phyloP scores from a whole-genome alignment of 2,797 vertebrate genomes.

The Staurois parvus region DNA sequence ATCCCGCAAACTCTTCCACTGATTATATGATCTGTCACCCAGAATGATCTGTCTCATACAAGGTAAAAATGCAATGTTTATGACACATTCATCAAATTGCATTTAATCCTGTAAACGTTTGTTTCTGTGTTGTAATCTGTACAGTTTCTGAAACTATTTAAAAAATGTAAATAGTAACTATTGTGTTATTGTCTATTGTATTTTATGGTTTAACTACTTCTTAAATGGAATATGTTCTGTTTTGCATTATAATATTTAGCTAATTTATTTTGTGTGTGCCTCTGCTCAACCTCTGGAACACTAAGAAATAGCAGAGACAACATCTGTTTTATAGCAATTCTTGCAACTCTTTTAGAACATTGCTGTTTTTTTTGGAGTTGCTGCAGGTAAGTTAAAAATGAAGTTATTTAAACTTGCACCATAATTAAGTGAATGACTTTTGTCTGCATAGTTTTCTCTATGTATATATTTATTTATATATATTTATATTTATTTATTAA shows the following conservation, averaged over 20 bases:
- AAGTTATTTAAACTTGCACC: background rate
- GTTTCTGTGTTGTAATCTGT: background rate
- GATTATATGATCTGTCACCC: background rate
- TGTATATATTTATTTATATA: no score
- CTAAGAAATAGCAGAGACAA: background rate
- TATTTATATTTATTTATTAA: no score
- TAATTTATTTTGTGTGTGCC: background rate
- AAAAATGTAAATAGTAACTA: background rate
- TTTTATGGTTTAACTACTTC: background rate
- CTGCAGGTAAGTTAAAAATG: background rate
- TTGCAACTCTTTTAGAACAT: background rate
- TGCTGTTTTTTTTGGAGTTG: background rate
- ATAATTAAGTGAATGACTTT: no score
- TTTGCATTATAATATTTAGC: background rate
- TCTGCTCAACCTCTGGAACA: slow-evolving; percentile 6
- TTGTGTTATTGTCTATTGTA: background rate
- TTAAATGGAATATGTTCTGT: background rate
- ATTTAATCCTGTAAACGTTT: background rate
- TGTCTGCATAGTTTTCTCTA: no score
- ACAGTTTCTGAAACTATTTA: background rate
- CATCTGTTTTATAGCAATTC: slow-evolving; percentile 13
- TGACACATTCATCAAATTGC: background rate
- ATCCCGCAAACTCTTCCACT: background rate
- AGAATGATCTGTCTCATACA: background rate
- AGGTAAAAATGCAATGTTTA: background rate